A percentile compares a stretch with the other conserved stretches of the same genome.
phyloP scores from a whole-genome alignment of 1,140 invertebrate species.

The Arion vulgaris region DNA sequence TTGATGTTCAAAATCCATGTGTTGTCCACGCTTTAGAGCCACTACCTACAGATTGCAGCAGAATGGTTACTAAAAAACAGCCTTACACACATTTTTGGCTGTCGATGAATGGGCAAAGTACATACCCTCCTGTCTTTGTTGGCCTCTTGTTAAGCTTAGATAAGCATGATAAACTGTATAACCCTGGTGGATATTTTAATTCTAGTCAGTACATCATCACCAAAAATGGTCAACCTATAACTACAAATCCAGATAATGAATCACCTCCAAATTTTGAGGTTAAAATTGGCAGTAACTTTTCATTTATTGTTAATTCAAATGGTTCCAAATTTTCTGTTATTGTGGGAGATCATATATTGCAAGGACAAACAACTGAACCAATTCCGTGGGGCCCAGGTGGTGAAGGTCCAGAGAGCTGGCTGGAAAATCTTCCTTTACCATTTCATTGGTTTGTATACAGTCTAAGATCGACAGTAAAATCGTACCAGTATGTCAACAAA shows the following conservation, averaged over 20 bases:
- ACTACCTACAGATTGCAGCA: not conserved
- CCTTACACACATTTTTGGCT: not conserved
- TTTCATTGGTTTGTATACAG: constrained; percentile 65
- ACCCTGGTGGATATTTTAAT: constrained; percentile 30
- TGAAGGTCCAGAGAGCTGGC: constrained; percentile 57
- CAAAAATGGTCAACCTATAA: constrained; percentile 49
- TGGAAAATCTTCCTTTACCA: constrained; percentile 54
- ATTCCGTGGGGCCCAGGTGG: constrained; percentile 54
- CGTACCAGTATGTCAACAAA: constrained; percentile 43
- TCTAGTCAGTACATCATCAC: constrained; percentile 39
- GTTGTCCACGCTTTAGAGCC: not conserved
- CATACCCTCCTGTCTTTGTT: constrained; percentile 6
- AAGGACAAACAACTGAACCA: constrained; percentile 38
- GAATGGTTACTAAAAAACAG: not conserved
- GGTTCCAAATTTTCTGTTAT: constrained; percentile 48
- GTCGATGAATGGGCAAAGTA: constrained; percentile 30
- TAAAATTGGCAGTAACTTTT: constrained; percentile 34
- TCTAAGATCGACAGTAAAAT: constrained; percentile 48
- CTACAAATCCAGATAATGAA: constrained; percentile 50
- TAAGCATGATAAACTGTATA: not conserved
- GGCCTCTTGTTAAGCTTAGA: constrained; percentile 29
- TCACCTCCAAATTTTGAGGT: constrained; percentile 53
- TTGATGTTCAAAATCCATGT: not conserved
- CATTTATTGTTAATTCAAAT: constrained; percentile 43
- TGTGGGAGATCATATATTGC: constrained; percentile 41